Conservation (phyloP, 2,888 invertebrate species). For the Brachyptera putata region DNA sequence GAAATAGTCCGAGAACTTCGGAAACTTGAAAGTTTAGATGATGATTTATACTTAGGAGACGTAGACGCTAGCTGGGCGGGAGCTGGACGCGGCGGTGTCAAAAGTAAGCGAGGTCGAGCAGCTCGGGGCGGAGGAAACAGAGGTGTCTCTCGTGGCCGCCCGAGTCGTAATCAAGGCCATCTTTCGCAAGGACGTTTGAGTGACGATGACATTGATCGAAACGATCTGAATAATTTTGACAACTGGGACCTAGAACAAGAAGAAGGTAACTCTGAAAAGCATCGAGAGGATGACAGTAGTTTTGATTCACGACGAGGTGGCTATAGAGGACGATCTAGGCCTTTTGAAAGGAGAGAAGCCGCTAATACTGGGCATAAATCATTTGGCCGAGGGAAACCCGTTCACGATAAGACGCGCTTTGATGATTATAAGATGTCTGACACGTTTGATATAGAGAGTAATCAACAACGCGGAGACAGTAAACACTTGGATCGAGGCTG, state of each 20-base stretch:
- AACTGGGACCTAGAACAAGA: conserved; percentile 23
- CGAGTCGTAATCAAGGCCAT: not conserved
- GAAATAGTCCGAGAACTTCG: conserved; percentile 22
- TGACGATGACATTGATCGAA: not conserved
- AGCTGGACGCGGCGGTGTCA: not conserved
- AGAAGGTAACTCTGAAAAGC: not conserved
- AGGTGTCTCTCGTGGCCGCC: not conserved
- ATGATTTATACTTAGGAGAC: conserved; percentile 27
- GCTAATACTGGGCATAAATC: not conserved
- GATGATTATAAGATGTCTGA: conserved; percentile 7
- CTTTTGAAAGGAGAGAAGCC: not conserved
- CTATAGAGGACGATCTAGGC: not conserved
- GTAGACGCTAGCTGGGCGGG: conserved; percentile 13
- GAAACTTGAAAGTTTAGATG: conserved; percentile 22
- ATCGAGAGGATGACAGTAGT: not conserved
- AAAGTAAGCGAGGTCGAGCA: not conserved
- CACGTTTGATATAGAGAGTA: conserved; percentile 27
- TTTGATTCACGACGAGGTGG: not conserved
- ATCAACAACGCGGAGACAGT: conserved; percentile 3
- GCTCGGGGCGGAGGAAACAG: not conserved
- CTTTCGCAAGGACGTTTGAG: too few relatives aligned
- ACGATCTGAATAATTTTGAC: conserved; percentile 18
- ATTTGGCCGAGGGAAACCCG: not conserved
- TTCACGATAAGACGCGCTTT: not conserved
- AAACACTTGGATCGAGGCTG: conserved; percentile 4